Evolutionary conservation across 2,797 vertebrate genomes (phyloP).

Genomic region (Danio albolineatus): DNA sequence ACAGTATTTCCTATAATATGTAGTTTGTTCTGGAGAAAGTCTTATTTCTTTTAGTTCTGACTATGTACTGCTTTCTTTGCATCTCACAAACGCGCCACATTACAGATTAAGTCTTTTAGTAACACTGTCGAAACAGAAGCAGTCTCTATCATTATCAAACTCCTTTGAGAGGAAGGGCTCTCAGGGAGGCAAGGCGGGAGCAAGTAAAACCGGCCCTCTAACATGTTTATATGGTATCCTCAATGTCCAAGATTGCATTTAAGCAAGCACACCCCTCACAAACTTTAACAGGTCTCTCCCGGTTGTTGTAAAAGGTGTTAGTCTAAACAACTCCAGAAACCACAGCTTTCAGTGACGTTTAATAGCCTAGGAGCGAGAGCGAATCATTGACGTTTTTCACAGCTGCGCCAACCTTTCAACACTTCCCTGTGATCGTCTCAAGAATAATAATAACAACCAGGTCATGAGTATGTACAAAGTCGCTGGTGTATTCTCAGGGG

Average conservation of each 20-base stretch:
- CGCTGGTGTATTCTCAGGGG: conserved; percentile 36
- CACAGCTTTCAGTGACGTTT: conserved; percentile 56
- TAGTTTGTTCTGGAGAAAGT: no score
- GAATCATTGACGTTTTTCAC: conserved; percentile 82
- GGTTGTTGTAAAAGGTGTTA: conserved; percentile 34
- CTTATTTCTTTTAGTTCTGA: no score
- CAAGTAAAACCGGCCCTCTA: not conserved
- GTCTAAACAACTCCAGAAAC: conserved; percentile 41
- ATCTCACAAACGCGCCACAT: no score
- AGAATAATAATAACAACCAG: conserved; percentile 84
- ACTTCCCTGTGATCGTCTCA: conserved; percentile 80
- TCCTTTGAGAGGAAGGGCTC: not conserved
- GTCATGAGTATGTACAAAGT: conserved; percentile 72
- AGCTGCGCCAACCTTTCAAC: conserved; percentile 88
- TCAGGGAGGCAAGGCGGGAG: not conserved
- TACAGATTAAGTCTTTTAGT: no score
- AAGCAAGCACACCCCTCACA: not conserved
- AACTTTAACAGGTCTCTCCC: conserved; percentile 24
- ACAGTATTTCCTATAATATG: no score
- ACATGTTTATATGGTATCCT: not conserved
- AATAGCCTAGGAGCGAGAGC: conserved; percentile 74
- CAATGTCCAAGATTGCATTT: conserved; percentile 7
- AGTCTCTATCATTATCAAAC: not conserved
- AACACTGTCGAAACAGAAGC: not conserved
- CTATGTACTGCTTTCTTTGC: no score